Base-by-base conservation (phyloP, 1,140 invertebrate genomes). In the Drosophila arizonae region DNA sequence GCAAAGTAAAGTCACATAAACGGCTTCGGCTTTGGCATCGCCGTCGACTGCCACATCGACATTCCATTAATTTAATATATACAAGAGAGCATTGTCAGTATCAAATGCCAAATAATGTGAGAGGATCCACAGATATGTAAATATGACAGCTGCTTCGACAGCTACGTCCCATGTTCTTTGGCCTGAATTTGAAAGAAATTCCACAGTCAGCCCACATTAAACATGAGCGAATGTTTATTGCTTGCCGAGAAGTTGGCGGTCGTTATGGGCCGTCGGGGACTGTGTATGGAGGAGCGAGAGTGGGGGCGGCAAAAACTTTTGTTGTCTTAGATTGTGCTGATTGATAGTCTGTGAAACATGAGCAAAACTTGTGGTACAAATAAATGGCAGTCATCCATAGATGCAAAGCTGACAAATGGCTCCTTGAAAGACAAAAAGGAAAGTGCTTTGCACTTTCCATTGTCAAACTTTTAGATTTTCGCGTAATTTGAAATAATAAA, bases 321-420 rank as follows among this genome's bases (percentile, higher is more conserved):
- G 64, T 61, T 61, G 39, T 61, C 52, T 61, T 50, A 61, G 70
- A 72, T 72, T 72, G 70, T 56, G 64, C 50, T 68, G 70, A 72
- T 72, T 72, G 70, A 72, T 72, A 41, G 64, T 45, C 48, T 55
- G n/a, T 13, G 41, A 46, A 46, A 43, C 26, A 48, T 46, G 33
- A 30, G 26, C 13, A 28, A 57, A 50, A 60, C 15, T 72, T 48
- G 13, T 11, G 41, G 26, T 28, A 21, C 51, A 72, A 68, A 72
- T 55, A 72, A 55, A 72, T 51, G 67, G 46, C 46, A 41, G 55
- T 11, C 48, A 21, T 15, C 46, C 36, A n/a, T 51, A 41, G 52
- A 33, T 57, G 39, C 15, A 10, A 66, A 72, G 58, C 39, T 72
- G 56, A 72, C 56, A 72, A 72, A 72, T 72, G 64, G 26, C 26